Evolutionary conservation across 2,113 vertebrate species (phyloP), one percentile per base, ranked within the genome.

Genomic region (Sceloporus undulatus): DNA sequence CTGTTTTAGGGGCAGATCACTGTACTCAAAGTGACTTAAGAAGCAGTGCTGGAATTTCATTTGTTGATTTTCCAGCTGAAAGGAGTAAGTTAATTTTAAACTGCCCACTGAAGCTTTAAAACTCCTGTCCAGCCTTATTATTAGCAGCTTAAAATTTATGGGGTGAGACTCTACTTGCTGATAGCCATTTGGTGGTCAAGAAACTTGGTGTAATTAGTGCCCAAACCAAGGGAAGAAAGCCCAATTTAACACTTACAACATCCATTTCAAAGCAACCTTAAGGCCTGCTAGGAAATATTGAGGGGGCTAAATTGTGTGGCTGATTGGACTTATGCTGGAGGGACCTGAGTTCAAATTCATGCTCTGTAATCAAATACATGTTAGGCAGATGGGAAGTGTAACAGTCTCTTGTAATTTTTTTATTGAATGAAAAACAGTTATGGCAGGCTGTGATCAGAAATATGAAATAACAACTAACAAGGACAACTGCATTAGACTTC

Each of bases 51-150:
- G 95, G 91, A 95, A 96, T 95, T 87, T 78, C 89, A 80, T 86
- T 86, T 95, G 93, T 93, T 96, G 96, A 96, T 97, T 97, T 97
- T 96, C 96, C 95, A 96, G 95, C 95, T 95, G 95, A 96, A 95
- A 94, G 95, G 95, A 97, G 95, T 82, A 94, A 92, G 95, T 97
- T 96, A 96, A 97, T 96, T 96, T 96, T 94, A 94, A 90, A 95
- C 92, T 93, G 90, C 95, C 93, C 86, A 85, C 88, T 94, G 94
- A 90, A 95, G 94, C 94, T 94, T 96, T 96, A 95, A 96, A 96
- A 96, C 94, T 95, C 90, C 96, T 96, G 93, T 95, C 96, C 95
- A 95, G 92, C 92, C 92, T 91, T 82, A 88, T 96, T 96, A 96
- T 96, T 85, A 95, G 94, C 19, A 82, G 88, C 27, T 93, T 94